These are phyloP conservation scores for Eupithecia inturbata DNA, from an alignment of 2,888 invertebrate species.

Conservation along the genomic window DNA sequence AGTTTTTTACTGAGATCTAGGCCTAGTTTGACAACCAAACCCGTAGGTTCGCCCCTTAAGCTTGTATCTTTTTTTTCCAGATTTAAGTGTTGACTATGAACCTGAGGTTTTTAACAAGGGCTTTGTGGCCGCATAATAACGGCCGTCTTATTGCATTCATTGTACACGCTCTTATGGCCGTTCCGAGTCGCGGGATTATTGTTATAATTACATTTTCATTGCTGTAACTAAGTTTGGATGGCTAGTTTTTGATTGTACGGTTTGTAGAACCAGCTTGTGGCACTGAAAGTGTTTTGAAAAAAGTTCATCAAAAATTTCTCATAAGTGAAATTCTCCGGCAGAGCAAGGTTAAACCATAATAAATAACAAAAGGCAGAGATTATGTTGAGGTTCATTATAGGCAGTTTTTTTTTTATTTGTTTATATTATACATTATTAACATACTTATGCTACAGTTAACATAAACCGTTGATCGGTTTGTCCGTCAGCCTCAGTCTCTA, in stretches of 20 bases:
- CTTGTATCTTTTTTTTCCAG: no score
- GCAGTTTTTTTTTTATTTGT: no score
- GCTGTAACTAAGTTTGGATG: conserved; percentile 41
- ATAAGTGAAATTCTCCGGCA: background rate
- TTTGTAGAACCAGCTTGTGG: background rate
- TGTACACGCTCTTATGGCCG: conserved; percentile 48
- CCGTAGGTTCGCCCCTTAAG: no score
- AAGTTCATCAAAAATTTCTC: background rate
- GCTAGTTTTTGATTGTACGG: conserved; percentile 39
- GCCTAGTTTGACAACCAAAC: no score
- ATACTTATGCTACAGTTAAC: no score
- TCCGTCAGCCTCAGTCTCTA: no score
- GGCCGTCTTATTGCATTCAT: conserved; percentile 62
- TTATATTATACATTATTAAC: no score
- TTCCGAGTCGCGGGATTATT: conserved; percentile 57
- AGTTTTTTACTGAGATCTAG: no score
- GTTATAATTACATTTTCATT: conserved; percentile 64
- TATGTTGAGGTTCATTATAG: no score
- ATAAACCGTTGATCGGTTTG: no score
- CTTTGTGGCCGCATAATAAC: conserved; percentile 44
- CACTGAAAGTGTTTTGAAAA: background rate
- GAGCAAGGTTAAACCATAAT: background rate
- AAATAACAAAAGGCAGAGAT: no score
- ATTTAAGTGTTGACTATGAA: background rate
- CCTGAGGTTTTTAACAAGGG: background rate